Conservation (phyloP, 2,888 invertebrate species). For the Coecobrya sp. region DNA sequence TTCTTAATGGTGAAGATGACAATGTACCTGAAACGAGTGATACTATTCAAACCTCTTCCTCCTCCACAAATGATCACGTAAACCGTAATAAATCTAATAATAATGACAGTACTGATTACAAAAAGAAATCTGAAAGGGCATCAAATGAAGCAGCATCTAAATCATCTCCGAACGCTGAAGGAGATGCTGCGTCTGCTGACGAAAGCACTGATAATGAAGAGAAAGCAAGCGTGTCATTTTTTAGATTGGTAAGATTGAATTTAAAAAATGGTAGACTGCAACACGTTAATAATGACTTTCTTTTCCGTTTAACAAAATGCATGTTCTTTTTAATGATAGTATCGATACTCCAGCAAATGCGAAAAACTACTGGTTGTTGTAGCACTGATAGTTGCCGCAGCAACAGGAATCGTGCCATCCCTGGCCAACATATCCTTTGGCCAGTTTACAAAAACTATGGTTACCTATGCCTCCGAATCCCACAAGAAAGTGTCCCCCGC, state of each 20-base stretch:
- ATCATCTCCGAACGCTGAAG: not conserved
- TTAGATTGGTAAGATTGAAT: constrained; percentile 66
- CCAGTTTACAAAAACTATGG: constrained; percentile 83
- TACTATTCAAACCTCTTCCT: not conserved
- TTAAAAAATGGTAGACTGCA: not conserved
- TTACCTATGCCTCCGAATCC: constrained; percentile 77
- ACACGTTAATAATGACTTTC: not conserved
- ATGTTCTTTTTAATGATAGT: constrained; percentile 58
- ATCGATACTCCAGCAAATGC: constrained; percentile 76
- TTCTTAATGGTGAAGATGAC: not conserved
- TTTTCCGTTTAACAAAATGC: too few relatives aligned
- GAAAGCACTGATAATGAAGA: constrained; percentile 31
- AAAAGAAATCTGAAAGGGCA: not conserved
- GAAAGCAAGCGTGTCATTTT: constrained; percentile 65
- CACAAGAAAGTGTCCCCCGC: constrained; percentile 76
- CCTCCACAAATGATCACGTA: not conserved
- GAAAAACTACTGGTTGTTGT: constrained; percentile 72
- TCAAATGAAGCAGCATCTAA: not conserved
- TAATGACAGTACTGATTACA: not conserved
- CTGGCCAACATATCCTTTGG: constrained; percentile 82
- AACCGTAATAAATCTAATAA: not conserved
- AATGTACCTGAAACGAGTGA: not conserved
- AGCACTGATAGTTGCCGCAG: constrained; percentile 24
- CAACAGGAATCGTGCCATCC: constrained; percentile 78
- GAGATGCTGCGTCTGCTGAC: too few relatives aligned